Evolutionary conservation across 2,888 invertebrate species (phyloP).

Genomic region (Merodon equestris): DNA sequence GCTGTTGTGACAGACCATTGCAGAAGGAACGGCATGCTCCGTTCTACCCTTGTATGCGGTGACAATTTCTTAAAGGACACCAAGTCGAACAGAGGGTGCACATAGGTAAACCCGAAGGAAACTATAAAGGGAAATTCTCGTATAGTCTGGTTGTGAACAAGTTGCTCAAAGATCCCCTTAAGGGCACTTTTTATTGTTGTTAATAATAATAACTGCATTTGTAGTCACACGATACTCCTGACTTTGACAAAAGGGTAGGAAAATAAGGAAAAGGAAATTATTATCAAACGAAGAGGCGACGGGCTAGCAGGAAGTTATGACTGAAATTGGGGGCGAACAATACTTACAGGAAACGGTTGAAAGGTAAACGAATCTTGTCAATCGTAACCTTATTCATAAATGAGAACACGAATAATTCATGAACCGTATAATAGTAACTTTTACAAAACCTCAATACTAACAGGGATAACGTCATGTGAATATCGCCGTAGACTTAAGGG

Average conservation of each 20-base stretch:
- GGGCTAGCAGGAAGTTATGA: neutral
- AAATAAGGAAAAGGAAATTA: conserved; percentile 2
- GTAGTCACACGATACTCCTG: conserved; percentile 32
- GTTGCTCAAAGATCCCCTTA: conserved; percentile 10
- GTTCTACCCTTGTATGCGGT: conserved; percentile 24
- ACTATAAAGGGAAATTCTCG: conserved; percentile 4
- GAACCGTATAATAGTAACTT: too few species aligned
- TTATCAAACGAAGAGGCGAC: conserved; percentile 2
- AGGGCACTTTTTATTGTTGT: conserved; percentile 34
- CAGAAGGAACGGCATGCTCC: conserved; percentile 10
- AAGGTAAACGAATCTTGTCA: conserved; percentile 20
- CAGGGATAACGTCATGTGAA: too few species aligned
- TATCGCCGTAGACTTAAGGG: too few species aligned
- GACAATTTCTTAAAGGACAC: conserved; percentile 33
- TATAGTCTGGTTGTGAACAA: conserved; percentile 5
- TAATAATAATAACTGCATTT: conserved; percentile 60
- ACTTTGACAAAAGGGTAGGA: neutral
- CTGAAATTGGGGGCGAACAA: conserved; percentile 7
- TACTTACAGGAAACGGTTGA: neutral
- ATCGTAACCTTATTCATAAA: too few species aligned
- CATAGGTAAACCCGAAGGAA: conserved; percentile 9
- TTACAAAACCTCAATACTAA: too few species aligned
- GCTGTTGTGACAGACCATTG: conserved; percentile 26
- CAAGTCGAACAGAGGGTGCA: conserved; percentile 1
- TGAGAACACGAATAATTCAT: too few species aligned